Conservation (phyloP, 2,888 invertebrate genomes). For the Mesochorus sp. region DNA sequence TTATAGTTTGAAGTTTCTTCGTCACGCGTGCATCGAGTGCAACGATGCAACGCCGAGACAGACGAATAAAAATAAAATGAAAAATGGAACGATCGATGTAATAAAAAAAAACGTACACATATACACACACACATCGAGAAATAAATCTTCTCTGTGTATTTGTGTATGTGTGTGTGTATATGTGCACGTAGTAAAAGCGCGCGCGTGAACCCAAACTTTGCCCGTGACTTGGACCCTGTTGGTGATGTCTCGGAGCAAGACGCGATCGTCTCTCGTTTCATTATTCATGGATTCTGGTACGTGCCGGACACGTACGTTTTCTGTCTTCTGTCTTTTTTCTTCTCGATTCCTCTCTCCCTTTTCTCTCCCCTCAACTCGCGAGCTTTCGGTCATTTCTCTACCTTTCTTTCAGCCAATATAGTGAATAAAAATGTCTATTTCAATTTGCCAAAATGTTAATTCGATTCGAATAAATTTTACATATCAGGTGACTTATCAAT, state of each 20-base stretch:
- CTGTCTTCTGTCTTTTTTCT: slow-evolving; percentile 7
- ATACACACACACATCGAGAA: background rate
- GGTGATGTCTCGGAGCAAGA: background rate
- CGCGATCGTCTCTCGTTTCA: slow-evolving; percentile 27
- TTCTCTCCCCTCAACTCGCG: background rate
- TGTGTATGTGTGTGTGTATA: background rate
- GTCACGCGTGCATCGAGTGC: slow-evolving; percentile 35
- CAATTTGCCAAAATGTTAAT: too few species aligned
- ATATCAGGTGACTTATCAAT: too few species aligned
- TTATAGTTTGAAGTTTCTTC: slow-evolving; percentile 23
- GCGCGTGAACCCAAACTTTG: slow-evolving; percentile 22
- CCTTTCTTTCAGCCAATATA: slow-evolving; percentile 29
- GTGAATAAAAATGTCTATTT: background rate
- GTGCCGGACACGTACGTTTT: slow-evolving; percentile 41
- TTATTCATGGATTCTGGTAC: slow-evolving; percentile 55
- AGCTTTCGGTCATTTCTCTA: slow-evolving; percentile 16
- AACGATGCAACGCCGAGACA: slow-evolving; percentile 11
- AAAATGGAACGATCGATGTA: slow-evolving; percentile 37
- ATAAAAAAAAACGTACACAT: background rate
- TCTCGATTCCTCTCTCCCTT: slow-evolving; percentile 18
- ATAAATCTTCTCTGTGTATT: background rate
- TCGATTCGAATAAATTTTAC: too few species aligned
- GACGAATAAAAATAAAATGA: slow-evolving; percentile 41
- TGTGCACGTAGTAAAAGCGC: background rate
- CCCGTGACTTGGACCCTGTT: slow-evolving; percentile 18